Percentiles rank a stretch among this genome's conserved stretches.
Conservation (phyloP, 1,140 invertebrate species). For the Dysdera silvatica region DNA sequence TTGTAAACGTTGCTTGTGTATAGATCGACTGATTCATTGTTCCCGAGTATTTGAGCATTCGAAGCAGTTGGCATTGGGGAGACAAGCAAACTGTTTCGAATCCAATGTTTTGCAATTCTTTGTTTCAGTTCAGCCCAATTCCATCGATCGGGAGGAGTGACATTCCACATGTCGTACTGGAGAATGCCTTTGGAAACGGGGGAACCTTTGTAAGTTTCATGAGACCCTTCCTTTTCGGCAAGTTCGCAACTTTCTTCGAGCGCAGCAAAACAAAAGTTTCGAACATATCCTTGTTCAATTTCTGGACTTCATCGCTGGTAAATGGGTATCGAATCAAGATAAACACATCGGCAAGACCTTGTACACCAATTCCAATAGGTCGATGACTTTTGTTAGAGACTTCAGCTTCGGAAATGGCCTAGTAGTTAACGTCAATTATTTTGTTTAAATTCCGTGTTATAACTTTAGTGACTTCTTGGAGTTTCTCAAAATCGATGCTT, state of each 20-base stretch:
- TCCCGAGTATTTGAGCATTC: constrained; percentile 97
- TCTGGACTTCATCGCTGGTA: constrained; percentile 63
- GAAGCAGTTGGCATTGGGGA: constrained; percentile 99
- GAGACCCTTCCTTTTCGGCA: constrained; percentile 74
- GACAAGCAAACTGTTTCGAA: constrained; percentile 87
- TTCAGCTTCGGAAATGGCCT: constrained; percentile 77
- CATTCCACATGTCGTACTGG: constrained; percentile 98
- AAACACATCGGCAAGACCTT: constrained; percentile 94
- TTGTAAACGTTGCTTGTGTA: constrained; percentile 97
- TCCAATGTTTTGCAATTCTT: constrained; percentile 80
- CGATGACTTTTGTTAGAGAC: constrained; percentile 85
- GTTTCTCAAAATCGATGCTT: constrained; percentile 78
- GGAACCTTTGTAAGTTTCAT: constrained; percentile 82
- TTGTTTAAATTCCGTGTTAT: constrained; percentile 91
- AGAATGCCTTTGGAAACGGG: constrained; percentile 93
- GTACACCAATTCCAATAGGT: constrained; percentile 92
- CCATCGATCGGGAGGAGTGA: constrained; percentile 78
- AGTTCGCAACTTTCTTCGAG: constrained; percentile 94
- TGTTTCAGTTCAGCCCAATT: constrained; percentile 78
- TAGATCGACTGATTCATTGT: constrained; percentile 97
- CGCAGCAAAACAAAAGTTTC: constrained; percentile 97
- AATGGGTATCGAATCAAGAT: constrained; percentile 91
- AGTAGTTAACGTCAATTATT: constrained; percentile 95
- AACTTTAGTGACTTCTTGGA: constrained; percentile 81
- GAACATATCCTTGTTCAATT: constrained; percentile 92